A percentile compares a stretch with the other conserved stretches of the same genome.
phyloP scores from a whole-genome alignment of 2,113 vertebrate species.

The Dasyornis broadbenti region DNA sequence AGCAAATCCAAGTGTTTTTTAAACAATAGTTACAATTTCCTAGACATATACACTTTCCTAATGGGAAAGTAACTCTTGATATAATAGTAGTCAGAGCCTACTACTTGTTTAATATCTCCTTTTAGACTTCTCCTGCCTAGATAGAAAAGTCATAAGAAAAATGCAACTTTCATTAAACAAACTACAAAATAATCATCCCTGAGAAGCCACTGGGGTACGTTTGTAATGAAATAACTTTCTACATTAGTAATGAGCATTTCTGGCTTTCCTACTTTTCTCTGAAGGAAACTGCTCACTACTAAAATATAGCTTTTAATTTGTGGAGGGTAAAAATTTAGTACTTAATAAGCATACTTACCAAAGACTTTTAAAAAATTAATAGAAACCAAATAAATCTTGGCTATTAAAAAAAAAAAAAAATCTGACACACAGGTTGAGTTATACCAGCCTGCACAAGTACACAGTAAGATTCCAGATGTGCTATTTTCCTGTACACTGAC shows the following conservation, averaged over 20 bases:
- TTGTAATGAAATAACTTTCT: not conserved
- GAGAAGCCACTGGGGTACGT: not conserved
- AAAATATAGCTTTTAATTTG: constrained; percentile 72
- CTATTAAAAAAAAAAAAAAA: constrained; percentile 53
- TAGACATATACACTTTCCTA: not conserved
- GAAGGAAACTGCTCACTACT: constrained; percentile 21
- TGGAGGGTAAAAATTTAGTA: constrained; percentile 59
- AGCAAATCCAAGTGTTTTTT: not conserved
- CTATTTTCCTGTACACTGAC: constrained; percentile 74
- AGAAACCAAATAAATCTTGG: constrained; percentile 73
- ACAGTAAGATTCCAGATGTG: constrained; percentile 75
- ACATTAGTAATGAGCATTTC: not conserved
- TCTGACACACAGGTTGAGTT: constrained; percentile 70
- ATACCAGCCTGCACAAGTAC: constrained; percentile 67
- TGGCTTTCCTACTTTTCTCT: constrained; percentile 23
- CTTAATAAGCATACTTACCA: constrained; percentile 63
- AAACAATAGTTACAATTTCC: not conserved
- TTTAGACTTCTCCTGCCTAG: not conserved
- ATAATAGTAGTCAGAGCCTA: not conserved
- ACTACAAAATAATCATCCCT: constrained; percentile 3
- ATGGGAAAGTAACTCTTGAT: not conserved
- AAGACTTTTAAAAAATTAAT: constrained; percentile 69
- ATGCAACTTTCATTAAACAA: constrained; percentile 26
- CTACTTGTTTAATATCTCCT: not conserved
- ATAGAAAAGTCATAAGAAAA: constrained; percentile 39